These are phyloP conservation scores for Saimiri boliviensis DNA, from an alignment of 2,113 vertebrate genomes.

Conservation along the genomic window DNA sequence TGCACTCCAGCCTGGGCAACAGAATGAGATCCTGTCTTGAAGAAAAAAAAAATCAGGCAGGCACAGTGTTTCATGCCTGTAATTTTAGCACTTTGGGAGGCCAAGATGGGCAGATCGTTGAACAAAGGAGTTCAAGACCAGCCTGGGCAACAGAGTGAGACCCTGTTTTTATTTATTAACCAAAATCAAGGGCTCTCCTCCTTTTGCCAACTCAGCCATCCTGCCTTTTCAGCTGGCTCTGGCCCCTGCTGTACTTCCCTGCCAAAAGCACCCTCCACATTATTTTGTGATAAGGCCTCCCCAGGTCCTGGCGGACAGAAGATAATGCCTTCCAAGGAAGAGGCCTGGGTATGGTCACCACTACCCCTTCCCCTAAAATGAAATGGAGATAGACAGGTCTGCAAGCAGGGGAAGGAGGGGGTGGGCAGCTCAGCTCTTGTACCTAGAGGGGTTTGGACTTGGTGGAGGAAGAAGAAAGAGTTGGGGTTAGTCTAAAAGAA, in stretches of 20 bases:
- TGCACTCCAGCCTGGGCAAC: too few species aligned
- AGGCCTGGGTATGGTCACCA: neutral
- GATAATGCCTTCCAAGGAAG: neutral
- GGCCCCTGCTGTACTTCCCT: neutral
- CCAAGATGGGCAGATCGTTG: too few species aligned
- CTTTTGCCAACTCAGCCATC: neutral
- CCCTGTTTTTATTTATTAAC: too few species aligned
- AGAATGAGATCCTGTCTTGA: too few species aligned
- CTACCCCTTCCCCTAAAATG: neutral
- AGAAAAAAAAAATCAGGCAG: too few species aligned
- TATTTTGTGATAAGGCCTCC: neutral
- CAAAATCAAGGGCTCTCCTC: neutral
- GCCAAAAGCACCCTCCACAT: neutral
- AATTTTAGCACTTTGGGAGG: too few species aligned
- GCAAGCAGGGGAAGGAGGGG: neutral
- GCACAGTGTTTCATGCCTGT: too few species aligned
- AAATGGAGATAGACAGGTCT: neutral
- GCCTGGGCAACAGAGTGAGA: too few species aligned
- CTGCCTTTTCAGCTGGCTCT: neutral
- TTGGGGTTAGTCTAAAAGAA: constrained; percentile 2
- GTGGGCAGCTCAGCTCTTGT: neutral
- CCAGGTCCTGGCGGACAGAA: neutral
- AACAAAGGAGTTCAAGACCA: too few species aligned
- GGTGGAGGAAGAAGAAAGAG: neutral
- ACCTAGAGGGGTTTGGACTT: neutral